Evolutionary conservation across 2,888 invertebrate species (phyloP), one percentile per base, ranked within the genome.

Genomic region (Luperina nickerlii): DNA sequence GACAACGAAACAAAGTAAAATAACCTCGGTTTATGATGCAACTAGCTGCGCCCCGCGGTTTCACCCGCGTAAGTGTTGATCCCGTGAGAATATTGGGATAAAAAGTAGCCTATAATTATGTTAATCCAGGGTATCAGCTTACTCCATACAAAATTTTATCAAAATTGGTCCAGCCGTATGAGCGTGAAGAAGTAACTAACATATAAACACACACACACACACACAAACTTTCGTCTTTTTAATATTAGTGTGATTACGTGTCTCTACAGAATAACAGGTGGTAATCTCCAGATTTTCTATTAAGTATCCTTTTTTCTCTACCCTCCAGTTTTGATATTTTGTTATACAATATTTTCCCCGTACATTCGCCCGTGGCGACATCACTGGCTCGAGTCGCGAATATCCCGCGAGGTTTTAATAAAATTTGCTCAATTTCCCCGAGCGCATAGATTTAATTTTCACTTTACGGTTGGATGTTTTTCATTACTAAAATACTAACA

Each of bases 391-490:
- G 85, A 88, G 87, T 87, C 84, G 89, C 86, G 88, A 89, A 91
- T 91, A 92, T 91, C 91, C 91, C 88, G 84, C 78, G 87, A 87
- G 90, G 90, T 91, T 92, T 89, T 82, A 83, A 91, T 89, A 87
- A 90, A 91, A 92, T 91, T 90, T 87, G 76, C 81, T 90, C 88
- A 89, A 91, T 90, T 92, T 88, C 85, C 89, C 78, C 70, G 83
- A 80, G 76, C 77, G 77, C 68, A 84, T 86, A 90, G 88, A 91
- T 91, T 89, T 87, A 88, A 89, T 90, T 89, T 90, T 83, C 88
- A 78, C 86, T 81, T 85, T 87, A 82, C 80, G 82, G 70, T 81
- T 82, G 86, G 38, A 76, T 76, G 60, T 63, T 80, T 89, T 89
- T 85, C 84, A 74, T 83, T 81, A 82, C 79, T 81, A 82, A 84